Conservation (phyloP, 1,140 invertebrate species). For the Panulirus ornatus region DNA sequence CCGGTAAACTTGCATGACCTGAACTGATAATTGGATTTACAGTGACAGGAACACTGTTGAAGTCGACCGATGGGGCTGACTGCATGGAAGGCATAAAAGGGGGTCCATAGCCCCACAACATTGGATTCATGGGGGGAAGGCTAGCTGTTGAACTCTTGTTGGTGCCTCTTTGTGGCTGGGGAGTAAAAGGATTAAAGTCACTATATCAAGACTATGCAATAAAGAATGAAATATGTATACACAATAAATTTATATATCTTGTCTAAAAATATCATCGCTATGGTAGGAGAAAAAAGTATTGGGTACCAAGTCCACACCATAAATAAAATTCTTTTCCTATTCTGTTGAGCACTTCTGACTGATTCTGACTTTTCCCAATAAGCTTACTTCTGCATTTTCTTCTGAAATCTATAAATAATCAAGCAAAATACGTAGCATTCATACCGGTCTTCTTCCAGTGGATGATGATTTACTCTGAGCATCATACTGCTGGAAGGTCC, state of each 20-base stretch:
- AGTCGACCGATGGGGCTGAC: conserved; percentile 54
- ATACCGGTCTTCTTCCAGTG: conserved; percentile 58
- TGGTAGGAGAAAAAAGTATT: background rate
- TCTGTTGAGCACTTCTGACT: too few species aligned
- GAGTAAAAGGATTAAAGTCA: background rate
- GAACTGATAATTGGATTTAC: conserved; percentile 32
- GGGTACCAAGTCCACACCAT: too few species aligned
- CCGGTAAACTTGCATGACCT: conserved; percentile 45
- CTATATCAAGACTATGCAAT: too few species aligned
- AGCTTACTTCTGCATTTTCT: too few species aligned
- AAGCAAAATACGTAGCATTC: background rate
- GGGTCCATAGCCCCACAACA: conserved; percentile 61
- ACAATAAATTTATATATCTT: too few species aligned
- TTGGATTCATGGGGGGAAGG: conserved; percentile 56
- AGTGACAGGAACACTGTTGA: conserved; percentile 37
- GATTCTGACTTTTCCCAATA: too few species aligned
- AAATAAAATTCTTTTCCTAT: too few species aligned
- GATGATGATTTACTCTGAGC: conserved; percentile 45
- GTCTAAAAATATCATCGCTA: too few species aligned
- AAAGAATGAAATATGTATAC: too few species aligned
- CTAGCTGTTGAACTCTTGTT: conserved; percentile 63
- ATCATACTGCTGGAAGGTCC: conserved; percentile 56
- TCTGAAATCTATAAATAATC: too few species aligned
- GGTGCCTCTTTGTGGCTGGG: conserved; percentile 39
- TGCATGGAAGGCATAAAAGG: conserved; percentile 57